Conservation (phyloP, 2,888 invertebrate genomes). For the Nineta flava region DNA sequence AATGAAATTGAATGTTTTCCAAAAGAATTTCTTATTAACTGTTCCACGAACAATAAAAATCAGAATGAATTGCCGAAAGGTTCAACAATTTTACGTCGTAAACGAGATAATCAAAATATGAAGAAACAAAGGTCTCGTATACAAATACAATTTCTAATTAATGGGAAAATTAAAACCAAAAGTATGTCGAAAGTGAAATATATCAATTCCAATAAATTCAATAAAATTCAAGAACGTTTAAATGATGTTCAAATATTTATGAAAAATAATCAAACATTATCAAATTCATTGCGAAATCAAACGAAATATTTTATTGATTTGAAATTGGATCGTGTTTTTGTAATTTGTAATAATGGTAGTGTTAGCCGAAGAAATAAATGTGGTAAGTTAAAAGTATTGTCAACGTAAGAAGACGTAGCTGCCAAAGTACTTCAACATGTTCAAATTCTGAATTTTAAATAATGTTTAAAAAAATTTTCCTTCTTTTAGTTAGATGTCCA, state of each 20-base stretch:
- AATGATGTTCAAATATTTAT: slow-evolving; percentile 2
- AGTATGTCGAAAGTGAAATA: background rate
- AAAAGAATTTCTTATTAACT: slow-evolving; percentile 15
- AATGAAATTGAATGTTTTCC: slow-evolving; percentile 21
- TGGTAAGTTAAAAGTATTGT: background rate
- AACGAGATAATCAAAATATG: too few species aligned
- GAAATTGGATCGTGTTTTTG: background rate
- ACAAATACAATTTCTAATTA: slow-evolving; percentile 21
- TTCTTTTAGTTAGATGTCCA: slow-evolving; percentile 40
- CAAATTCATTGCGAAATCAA: background rate
- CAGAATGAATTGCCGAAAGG: too few species aligned
- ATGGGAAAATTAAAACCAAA: slow-evolving; percentile 14
- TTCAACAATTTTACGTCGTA: too few species aligned
- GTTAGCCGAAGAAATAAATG: slow-evolving; percentile 1
- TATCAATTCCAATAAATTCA: slow-evolving; percentile 7
- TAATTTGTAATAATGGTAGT: background rate
- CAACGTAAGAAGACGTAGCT: too few species aligned
- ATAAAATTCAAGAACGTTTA: slow-evolving; percentile 7
- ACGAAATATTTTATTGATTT: background rate
- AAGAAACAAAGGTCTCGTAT: slow-evolving; percentile 12
- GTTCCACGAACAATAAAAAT: slow-evolving; percentile 12
- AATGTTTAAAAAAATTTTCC: too few species aligned
- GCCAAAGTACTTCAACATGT: too few species aligned
- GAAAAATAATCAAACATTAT: background rate
- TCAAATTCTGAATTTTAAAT: too few species aligned